Evolutionary conservation across 2,888 invertebrate species (phyloP), one percentile per base, ranked within the genome.

Genomic region (Pilophorus perplexus): DNA sequence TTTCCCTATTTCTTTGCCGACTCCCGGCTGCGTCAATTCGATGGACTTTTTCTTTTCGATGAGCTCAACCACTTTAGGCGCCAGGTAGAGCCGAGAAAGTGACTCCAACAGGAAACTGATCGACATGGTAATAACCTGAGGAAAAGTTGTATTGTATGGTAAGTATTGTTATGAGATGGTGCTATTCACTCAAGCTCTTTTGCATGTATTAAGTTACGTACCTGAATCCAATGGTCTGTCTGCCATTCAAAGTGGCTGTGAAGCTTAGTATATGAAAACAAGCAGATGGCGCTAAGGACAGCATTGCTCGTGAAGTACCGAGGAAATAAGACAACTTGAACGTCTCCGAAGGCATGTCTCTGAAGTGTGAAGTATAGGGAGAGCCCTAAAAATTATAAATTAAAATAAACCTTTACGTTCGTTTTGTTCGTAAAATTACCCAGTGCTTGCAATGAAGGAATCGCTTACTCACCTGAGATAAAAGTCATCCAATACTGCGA

Each of bases 401-500:
- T n/a, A 5, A 10, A 46, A 18, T 18, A 18, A 33, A 33, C 10
- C 6, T 33, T 10, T 1, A n/a, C 23, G 18, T n/a, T n/a, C 50
- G 22, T 27, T 62, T 33, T 33, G 10, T 8, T 10, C 10, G 33
- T 33, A 33, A 6, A 33, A 33, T 10, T 33, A 33, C 33, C 33
- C 10, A 33, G 10, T 33, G 33, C 6, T 8, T 33, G 10, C 6
- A 33, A n/a, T n/a, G n/a, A n/a, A n/a, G n/a, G n/a, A n/a, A n/a
- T n/a, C n/a, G n/a, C n/a, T n/a, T n/a, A n/a, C n/a, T 1, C 77
- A 90, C 90, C 90, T 74, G 93, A 93, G 33, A 93, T 83, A 75
- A 93, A 89, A 10, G 93, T 92, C 90, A 93, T 93, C 93, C 93
- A 93, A 71, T 93, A 84, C 79, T 93, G 93, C 18, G 90, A 83